Evolutionary conservation across 1,140 invertebrate genomes (phyloP).

Genomic region (Drosophila nebulosa): DNA sequence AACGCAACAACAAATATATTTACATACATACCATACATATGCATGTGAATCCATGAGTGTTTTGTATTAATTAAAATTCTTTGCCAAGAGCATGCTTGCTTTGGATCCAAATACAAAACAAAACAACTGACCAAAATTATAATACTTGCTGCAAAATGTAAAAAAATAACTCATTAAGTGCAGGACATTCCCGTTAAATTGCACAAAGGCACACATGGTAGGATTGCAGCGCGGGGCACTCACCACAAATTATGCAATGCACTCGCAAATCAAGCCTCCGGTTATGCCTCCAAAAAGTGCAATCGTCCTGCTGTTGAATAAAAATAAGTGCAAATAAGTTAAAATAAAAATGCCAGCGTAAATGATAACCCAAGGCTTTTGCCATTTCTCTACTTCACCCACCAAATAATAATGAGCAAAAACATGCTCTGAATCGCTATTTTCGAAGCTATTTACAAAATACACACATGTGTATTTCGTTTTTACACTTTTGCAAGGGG

Average conservation of each 20-base stretch:
- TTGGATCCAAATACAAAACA: conserved; percentile 22
- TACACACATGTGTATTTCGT: too few species aligned
- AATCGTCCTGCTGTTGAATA: conserved; percentile 21
- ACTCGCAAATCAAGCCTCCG: conserved; percentile 76
- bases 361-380: conserved; percentile 9
- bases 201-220: conserved; percentile 21
- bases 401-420: neutral
- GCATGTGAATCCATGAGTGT: conserved; percentile 5
- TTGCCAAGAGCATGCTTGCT: conserved; percentile 43
- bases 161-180: conserved; percentile 67
- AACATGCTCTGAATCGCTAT: conserved; percentile 7
- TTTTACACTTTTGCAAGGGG: too few species aligned
- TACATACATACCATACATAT: too few species aligned
- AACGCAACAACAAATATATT: too few species aligned
- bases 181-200: conserved; percentile 59
- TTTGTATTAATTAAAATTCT: conserved; percentile 75
- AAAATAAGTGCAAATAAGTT: conserved; percentile 12
- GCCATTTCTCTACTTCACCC: neutral
- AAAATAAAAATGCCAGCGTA: conserved; percentile 13
- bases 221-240: conserved; percentile 31
- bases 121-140: conserved; percentile 25
- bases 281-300: conserved; percentile 61
- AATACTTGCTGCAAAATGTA: neutral
- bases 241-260: conserved; percentile 75
- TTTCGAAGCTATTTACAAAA: neutral